Conservation (phyloP, 1,140 invertebrate genomes). For the Euwallacea similis region DNA sequence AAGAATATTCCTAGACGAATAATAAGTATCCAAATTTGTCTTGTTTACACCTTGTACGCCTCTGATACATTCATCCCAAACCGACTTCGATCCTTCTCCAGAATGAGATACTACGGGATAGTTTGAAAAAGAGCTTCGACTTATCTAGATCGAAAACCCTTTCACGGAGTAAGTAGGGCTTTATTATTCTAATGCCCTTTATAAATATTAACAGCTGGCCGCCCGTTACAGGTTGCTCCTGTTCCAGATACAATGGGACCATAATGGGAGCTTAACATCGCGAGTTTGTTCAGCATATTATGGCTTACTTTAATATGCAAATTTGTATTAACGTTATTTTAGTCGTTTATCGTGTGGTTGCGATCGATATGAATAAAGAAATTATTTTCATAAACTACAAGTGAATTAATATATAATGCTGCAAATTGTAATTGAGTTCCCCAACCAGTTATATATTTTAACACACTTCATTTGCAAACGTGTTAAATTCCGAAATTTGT, state of each 20-base stretch:
- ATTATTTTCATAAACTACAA: too few relatives aligned
- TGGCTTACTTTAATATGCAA: constrained; percentile 16
- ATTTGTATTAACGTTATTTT: constrained; percentile 13
- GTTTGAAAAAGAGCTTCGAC: constrained; percentile 20
- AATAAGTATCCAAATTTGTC: too few relatives aligned
- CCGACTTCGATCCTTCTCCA: too few relatives aligned
- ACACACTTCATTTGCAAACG: too few relatives aligned
- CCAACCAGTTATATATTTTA: too few relatives aligned
- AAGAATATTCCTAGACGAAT: too few relatives aligned
- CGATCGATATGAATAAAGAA: neutral
- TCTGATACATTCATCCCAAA: too few relatives aligned
- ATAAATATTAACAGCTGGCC: constrained; percentile 37
- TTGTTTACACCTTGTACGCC: too few relatives aligned
- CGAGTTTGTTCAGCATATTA: constrained; percentile 24
- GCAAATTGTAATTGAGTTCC: too few relatives aligned
- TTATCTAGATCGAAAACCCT: constrained; percentile 31
- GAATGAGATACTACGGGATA: neutral
- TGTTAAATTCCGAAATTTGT: too few relatives aligned
- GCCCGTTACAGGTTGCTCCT: constrained; percentile 9
- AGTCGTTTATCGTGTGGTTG: neutral
- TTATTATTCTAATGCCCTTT: constrained; percentile 35
- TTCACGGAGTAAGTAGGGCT: constrained; percentile 15
- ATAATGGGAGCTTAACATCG: constrained; percentile 21
- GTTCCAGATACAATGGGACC: constrained; percentile 10
- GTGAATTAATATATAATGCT: too few relatives aligned